Conservation (phyloP, 2,113 vertebrate genomes). For the Cavia porcellus region DNA sequence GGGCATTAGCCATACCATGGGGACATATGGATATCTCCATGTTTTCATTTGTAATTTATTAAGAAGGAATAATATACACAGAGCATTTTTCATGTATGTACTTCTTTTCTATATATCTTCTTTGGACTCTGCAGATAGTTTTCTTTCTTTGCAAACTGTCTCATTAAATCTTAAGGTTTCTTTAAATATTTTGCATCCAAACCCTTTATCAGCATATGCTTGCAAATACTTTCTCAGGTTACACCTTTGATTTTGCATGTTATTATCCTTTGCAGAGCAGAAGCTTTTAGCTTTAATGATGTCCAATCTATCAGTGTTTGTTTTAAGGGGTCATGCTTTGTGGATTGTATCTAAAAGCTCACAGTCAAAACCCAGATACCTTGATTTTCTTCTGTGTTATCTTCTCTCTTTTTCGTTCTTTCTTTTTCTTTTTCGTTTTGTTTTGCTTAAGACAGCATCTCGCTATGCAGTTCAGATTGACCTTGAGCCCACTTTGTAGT, state of each 20-base stretch:
- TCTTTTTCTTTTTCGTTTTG: no score
- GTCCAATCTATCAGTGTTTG: not conserved
- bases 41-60: not conserved
- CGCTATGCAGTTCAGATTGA: no score
- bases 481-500: no score
- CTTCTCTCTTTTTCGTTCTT: not conserved
- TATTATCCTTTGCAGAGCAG: not conserved
- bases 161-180: not conserved
- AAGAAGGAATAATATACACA: not conserved
- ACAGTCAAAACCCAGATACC: not conserved
- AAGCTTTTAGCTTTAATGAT: not conserved
- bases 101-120: not conserved
- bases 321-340: not conserved
- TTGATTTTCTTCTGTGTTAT: not conserved
- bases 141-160: not conserved
- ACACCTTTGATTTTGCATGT: not conserved
- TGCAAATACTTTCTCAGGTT: not conserved
- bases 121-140: not conserved
- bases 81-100: not conserved
- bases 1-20: not conserved
- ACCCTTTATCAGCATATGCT: not conserved
- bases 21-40: not conserved
- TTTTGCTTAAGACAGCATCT: no score
- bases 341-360: not conserved
- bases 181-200: not conserved